phyloP scores from a whole-genome alignment of 2,888 invertebrate genomes.

The Tiliacea citrago region DNA sequence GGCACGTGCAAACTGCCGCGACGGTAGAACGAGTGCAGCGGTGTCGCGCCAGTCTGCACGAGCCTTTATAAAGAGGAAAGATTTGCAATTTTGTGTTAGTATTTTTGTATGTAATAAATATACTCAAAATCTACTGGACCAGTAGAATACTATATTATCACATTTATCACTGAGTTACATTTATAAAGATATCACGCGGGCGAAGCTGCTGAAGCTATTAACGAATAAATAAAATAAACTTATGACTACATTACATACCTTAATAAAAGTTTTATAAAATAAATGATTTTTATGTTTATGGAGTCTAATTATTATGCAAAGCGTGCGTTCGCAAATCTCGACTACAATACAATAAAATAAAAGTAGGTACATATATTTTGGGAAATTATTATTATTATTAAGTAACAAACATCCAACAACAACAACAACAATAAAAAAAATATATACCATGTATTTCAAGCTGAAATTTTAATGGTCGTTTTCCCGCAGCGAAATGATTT shows the following conservation, averaged over 20 bases:
- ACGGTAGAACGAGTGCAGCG: no score
- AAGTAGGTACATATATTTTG: background rate
- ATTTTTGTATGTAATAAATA: no score
- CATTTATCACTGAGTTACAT: background rate
- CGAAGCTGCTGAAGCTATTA: no score
- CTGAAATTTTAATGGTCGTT: no score
- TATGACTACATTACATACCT: conserved; percentile 3
- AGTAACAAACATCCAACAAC: background rate
- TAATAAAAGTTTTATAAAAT: conserved; percentile 13
- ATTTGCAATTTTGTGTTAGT: no score
- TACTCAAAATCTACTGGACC: background rate
- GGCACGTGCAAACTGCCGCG: no score
- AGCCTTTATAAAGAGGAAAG: background rate
- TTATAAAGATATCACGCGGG: background rate
- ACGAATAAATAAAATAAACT: background rate
- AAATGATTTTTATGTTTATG: background rate
- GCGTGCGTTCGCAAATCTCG: background rate
- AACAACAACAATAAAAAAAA: no score
- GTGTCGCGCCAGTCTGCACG: no score
- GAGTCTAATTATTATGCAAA: background rate
- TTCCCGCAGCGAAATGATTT: no score
- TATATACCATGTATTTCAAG: no score
- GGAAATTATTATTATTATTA: background rate
- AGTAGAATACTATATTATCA: background rate
- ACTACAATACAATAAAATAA: background rate